Conservation (phyloP, 2,113 vertebrate species). For the Coturnix japonica region DNA sequence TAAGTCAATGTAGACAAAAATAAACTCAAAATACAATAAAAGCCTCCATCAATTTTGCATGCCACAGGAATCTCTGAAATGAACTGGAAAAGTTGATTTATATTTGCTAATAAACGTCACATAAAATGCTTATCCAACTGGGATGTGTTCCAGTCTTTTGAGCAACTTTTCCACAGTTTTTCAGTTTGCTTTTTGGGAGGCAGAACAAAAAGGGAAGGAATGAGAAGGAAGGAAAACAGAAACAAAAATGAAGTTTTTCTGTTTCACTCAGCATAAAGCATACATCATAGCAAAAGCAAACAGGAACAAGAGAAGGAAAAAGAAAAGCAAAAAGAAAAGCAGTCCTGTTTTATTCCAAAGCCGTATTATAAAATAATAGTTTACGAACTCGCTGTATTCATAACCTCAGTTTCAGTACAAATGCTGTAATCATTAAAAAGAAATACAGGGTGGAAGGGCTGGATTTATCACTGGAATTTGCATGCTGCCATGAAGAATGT, state of each 20-base stretch:
- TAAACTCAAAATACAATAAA: slow-evolving; percentile 15
- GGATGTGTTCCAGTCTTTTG: not conserved
- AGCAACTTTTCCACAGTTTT: not conserved
- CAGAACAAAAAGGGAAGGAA: not conserved
- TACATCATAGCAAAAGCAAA: slow-evolving; percentile 44
- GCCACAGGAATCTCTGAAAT: slow-evolving; percentile 11
- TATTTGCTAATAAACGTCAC: slow-evolving; percentile 25
- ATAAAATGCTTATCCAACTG: not conserved
- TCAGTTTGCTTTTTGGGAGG: slow-evolving; percentile 22
- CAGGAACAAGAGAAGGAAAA: not conserved
- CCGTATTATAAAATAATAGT: slow-evolving; percentile 36
- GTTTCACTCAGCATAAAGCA: not conserved
- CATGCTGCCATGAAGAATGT: slow-evolving; percentile 71
- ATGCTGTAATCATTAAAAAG: slow-evolving; percentile 51
- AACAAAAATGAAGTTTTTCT: not conserved
- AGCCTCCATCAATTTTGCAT: slow-evolving; percentile 17
- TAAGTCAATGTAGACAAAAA: slow-evolving; percentile 45
- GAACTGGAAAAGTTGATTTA: slow-evolving; percentile 11
- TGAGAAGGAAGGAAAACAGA: not conserved
- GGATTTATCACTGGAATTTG: slow-evolving; percentile 69
- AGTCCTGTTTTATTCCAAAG: not conserved
- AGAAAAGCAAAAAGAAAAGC: not conserved
- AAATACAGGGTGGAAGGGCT: slow-evolving; percentile 27
- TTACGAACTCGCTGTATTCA: not conserved
- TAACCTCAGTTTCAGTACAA: slow-evolving; percentile 58